Base-by-base conservation (phyloP, 2,888 invertebrate species). In the Monochamus alternatus region DNA sequence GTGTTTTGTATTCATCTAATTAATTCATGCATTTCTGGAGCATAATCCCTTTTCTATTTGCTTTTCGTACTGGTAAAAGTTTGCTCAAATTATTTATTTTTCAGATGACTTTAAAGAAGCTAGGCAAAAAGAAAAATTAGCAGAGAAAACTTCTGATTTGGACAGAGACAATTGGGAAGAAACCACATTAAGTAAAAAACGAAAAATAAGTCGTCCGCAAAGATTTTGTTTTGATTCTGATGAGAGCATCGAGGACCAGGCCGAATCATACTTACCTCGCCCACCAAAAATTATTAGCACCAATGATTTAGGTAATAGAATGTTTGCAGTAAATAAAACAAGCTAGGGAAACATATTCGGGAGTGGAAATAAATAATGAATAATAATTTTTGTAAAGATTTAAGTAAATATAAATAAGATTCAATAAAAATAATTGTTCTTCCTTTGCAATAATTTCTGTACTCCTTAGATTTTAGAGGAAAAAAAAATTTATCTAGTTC, bases 81-180 rank as follows among this genome's bases (percentile, higher is more conserved):
- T 7, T 38, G 38, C 58, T 58, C 58, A 58, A 58, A 58, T 58
- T n/a, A 22, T 58, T 58, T 58, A 14, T 58, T 58, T 58, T 58
- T 58, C 14, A 58, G n/a, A 58, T 14, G 12, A 58, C n/a, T 58
- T 14, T 58, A 38, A 38, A 14, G 58, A 58, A 58, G 58, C 58
- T 58, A 58, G 14, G 22, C 58, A 58, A 58, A 58, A 58, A 14
- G 58, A 58, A 58, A 58, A 58, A 58, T 58, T 58, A 58, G 58
- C 58, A 58, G 58, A 58, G 14, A n/a, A n/a, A 58, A 58, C 58
- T 58, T 58, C 58, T 58, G 58, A 58, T 58, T 14, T 58, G 58
- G 58, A 58, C 14, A 58, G 58, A 58, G 58, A 14, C 22, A 9
- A 58, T 58, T 58, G 58, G 58, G 58, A 58, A 58, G 58, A 58